phyloP scores from a whole-genome alignment of 2,113 vertebrate genomes.

The Salvelinus fontinalis region DNA sequence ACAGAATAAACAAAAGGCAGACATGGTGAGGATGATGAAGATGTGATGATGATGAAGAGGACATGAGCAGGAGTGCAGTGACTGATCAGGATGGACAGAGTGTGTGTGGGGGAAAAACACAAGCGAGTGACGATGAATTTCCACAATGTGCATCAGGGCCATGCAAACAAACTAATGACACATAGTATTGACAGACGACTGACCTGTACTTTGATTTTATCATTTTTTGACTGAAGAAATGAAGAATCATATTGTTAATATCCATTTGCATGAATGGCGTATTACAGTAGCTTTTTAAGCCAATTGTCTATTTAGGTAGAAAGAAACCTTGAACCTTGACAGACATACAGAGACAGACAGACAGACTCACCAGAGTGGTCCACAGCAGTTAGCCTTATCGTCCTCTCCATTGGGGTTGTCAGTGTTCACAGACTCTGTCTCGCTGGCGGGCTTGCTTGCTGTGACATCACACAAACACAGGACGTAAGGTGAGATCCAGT shows the following conservation, averaged over 20 bases:
- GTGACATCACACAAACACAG: slow-evolving; percentile 48
- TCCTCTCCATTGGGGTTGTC: slow-evolving; percentile 86
- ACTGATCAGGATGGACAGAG: neutral
- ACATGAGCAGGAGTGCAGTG: neutral
- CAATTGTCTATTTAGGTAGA: neutral
- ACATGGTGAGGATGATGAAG: neutral
- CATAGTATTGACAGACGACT: slow-evolving; percentile 63
- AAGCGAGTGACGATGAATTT: too few species aligned
- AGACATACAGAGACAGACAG: too few species aligned
- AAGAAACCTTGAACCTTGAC: neutral
- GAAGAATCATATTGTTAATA: slow-evolving; percentile 50
- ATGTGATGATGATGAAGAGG: neutral
- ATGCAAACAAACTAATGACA: too few species aligned
- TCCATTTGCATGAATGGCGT: neutral
- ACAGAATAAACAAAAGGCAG: neutral
- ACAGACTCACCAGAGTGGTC: slow-evolving; percentile 87
- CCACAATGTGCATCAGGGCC: too few species aligned
- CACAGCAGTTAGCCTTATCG: slow-evolving; percentile 82
- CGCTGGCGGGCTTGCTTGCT: slow-evolving; percentile 93
- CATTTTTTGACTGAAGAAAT: slow-evolving; percentile 88
- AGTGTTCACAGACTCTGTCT: slow-evolving; percentile 91
- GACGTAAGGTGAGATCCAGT: slow-evolving; percentile 15
- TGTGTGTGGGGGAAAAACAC: neutral
- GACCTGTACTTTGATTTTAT: slow-evolving; percentile 98
- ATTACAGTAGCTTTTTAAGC: neutral